Percentiles rank a stretch among this genome's conserved stretches.
phyloP scores from a whole-genome alignment of 2,113 vertebrate species.

The Promerops cafer region DNA sequence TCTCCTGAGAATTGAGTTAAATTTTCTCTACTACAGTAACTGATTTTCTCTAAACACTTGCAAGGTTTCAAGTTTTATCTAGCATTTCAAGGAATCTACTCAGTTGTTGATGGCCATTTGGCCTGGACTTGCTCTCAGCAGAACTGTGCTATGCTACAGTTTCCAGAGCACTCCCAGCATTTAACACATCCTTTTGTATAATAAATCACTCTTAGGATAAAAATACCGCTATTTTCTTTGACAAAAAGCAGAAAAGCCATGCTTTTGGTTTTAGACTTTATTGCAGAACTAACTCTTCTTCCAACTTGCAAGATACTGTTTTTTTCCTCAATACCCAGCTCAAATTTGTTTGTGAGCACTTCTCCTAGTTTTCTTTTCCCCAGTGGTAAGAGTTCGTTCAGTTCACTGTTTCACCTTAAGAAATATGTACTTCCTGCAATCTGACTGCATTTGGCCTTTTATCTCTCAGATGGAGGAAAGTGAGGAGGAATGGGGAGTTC shows the following conservation, averaged over 20 bases:
- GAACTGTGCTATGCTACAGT: neutral
- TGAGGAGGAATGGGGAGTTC: constrained; percentile 95
- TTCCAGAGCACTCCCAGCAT: neutral
- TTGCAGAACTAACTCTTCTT: neutral
- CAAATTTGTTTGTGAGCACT: neutral
- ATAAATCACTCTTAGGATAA: neutral
- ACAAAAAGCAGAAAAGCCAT: neutral
- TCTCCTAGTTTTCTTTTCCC: neutral
- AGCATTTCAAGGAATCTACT: neutral
- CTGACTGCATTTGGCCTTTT: constrained; percentile 1
- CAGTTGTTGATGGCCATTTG: neutral
- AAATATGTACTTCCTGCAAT: neutral
- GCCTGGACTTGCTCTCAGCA: neutral
- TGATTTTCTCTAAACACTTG: neutral
- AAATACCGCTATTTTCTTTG: neutral
- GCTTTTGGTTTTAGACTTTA: neutral
- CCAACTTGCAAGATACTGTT: neutral
- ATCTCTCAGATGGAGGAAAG: constrained; percentile 86
- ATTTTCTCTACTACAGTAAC: neutral
- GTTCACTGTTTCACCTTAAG: neutral
- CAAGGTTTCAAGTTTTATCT: neutral
- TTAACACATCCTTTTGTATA: neutral
- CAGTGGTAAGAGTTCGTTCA: neutral
- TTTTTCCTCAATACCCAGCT: neutral
- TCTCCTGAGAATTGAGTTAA: neutral